These are phyloP conservation scores for Enteromius anoplus DNA, from an alignment of 2,797 vertebrate species.

Conservation along the genomic window DNA sequence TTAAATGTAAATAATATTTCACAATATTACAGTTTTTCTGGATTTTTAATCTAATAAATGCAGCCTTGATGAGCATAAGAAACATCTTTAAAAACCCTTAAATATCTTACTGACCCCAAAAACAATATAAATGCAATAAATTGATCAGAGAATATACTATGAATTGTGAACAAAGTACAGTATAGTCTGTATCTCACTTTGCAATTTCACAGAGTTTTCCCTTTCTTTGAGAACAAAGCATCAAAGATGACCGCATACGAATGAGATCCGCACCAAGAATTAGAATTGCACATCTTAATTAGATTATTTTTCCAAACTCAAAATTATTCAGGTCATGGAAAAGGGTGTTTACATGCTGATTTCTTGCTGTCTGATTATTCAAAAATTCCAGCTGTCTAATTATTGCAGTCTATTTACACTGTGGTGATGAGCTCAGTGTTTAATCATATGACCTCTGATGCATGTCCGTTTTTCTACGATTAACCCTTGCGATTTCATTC, in stretches of 20 bases:
- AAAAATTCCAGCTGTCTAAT: conserved; percentile 30
- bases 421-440: conserved; percentile 24
- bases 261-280: conserved; percentile 3
- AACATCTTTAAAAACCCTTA: no score
- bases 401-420: conserved; percentile 28
- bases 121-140: neutral
- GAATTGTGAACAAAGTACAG: neutral
- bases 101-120: no score
- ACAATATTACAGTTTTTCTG: no score
- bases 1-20: no score
- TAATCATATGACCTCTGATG: conserved; percentile 9
- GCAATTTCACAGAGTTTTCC: neutral
- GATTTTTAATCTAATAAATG: no score
- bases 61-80: no score
- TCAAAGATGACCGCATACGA: neutral
- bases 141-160: neutral
- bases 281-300: conserved; percentile 1
- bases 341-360: conserved; percentile 20
- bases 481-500: conserved; percentile 4
- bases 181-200: neutral
- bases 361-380: conserved; percentile 26
- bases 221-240: neutral
- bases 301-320: neutral
- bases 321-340: conserved; percentile 26
- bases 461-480: conserved; percentile 2